phyloP scores from a whole-genome alignment of 2,113 vertebrate species.

The Caranx melampygus region DNA sequence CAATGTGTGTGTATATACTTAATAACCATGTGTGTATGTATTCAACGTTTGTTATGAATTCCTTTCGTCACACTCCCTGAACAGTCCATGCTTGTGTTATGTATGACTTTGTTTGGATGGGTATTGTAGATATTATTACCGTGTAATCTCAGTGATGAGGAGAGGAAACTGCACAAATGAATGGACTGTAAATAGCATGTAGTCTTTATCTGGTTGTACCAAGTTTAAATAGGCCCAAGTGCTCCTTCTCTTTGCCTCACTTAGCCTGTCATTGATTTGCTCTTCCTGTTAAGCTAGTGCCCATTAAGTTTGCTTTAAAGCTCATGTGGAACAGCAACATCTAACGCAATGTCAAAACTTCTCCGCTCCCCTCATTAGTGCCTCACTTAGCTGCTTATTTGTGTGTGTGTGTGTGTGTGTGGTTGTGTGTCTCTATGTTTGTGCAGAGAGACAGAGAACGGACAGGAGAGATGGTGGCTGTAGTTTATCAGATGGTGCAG shows the following conservation, averaged over 20 bases:
- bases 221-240: slow-evolving; percentile 51
- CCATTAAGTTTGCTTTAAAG: slow-evolving; percentile 74
- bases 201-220: slow-evolving; percentile 37
- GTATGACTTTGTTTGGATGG: not conserved
- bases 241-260: slow-evolving; percentile 62
- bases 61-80: not conserved
- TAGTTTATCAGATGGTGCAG: slow-evolving; percentile 80
- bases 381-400: slow-evolving; percentile 45
- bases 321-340: slow-evolving; percentile 55
- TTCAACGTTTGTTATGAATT: not conserved
- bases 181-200: slow-evolving; percentile 44
- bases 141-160: not conserved
- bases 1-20: not conserved
- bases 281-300: slow-evolving; percentile 65
- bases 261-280: slow-evolving; percentile 74
- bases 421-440: slow-evolving; percentile 1
- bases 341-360: slow-evolving; percentile 70
- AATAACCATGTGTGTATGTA: not conserved
- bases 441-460: slow-evolving; percentile 18
- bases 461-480: slow-evolving; percentile 62
- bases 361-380: slow-evolving; percentile 67
- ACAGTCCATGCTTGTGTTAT: not conserved
- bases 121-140: slow-evolving; percentile 8
- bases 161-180: slow-evolving; percentile 14
- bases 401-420: slow-evolving; percentile 5